phyloP scores from a whole-genome alignment of 2,113 vertebrate species.

The Axis porcinus region DNA sequence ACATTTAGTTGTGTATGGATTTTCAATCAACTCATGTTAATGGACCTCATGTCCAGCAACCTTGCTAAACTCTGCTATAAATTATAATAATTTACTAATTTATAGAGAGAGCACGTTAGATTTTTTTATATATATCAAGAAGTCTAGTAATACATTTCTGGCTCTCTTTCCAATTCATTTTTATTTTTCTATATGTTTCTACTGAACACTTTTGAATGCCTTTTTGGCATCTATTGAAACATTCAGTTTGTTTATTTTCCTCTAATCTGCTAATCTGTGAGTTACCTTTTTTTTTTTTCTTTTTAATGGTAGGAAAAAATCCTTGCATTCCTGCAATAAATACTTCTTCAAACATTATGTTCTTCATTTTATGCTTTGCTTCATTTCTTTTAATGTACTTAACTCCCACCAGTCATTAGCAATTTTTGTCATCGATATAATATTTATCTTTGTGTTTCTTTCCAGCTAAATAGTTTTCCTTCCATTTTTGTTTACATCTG shows the following conservation, averaged over 20 bases:
- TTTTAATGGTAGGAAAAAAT: not conserved
- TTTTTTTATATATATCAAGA: not conserved
- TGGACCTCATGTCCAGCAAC: not conserved
- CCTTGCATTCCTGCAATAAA: not conserved
- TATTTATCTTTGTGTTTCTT: conserved; percentile 39
- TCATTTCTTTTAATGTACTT: not conserved
- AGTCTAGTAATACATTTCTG: not conserved
- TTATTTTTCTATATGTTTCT: not conserved
- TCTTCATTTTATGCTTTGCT: not conserved
- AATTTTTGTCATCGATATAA: not conserved
- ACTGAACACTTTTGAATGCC: not conserved
- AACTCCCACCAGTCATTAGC: not conserved
- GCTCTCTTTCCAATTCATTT: not conserved
- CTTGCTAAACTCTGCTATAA: not conserved
- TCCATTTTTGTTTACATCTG: conserved; percentile 59
- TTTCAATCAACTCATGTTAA: not conserved
- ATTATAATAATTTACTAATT: not conserved
- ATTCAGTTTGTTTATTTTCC: not conserved
- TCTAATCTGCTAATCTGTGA: not conserved
- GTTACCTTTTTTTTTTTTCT: not conserved
- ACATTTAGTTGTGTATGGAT: not conserved
- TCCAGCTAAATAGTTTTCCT: conserved; percentile 36
- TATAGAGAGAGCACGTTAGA: not conserved
- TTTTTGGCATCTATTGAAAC: not conserved
- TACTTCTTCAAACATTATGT: not conserved